Evolutionary conservation across 2,888 invertebrate species (phyloP).

Genomic region (Zygothrica quintamaculata): DNA sequence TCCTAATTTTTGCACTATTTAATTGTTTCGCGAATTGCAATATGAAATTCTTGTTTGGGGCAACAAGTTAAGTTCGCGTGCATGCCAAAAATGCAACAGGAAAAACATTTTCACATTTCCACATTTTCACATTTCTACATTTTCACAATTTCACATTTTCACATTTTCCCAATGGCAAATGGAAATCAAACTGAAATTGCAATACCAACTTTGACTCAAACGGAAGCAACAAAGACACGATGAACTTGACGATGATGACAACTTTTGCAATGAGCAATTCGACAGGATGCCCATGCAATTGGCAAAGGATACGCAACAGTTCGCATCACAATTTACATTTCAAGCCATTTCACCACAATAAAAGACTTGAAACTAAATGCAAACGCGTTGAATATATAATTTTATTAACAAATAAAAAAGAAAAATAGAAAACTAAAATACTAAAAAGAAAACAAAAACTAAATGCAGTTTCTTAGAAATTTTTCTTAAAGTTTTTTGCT

Average conservation of each 20-base stretch:
- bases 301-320: slow-evolving; percentile 50
- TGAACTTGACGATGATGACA: slow-evolving; percentile 48
- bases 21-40: slow-evolving; percentile 13
- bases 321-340: not conserved
- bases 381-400: too few species aligned
- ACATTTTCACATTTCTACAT: slow-evolving; percentile 51
- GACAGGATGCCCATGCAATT: slow-evolving; percentile 56
- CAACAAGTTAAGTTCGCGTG: slow-evolving; percentile 52
- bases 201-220: slow-evolving; percentile 6
- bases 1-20: slow-evolving; percentile 37
- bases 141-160: slow-evolving; percentile 33
- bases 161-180: slow-evolving; percentile 27
- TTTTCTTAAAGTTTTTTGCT: too few species aligned
- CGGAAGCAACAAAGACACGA: too few species aligned
- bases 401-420: too few species aligned
- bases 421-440: too few species aligned
- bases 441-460: too few species aligned
- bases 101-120: slow-evolving; percentile 49
- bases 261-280: slow-evolving; percentile 59
- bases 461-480: too few species aligned
- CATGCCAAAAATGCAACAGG: slow-evolving; percentile 34
- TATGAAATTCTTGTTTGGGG: slow-evolving; percentile 17
- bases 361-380: too few species aligned
- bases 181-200: not conserved
- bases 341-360: too few species aligned